Base-by-base conservation (phyloP, 1,140 invertebrate species). In the Trinorchestia longiramus region DNA sequence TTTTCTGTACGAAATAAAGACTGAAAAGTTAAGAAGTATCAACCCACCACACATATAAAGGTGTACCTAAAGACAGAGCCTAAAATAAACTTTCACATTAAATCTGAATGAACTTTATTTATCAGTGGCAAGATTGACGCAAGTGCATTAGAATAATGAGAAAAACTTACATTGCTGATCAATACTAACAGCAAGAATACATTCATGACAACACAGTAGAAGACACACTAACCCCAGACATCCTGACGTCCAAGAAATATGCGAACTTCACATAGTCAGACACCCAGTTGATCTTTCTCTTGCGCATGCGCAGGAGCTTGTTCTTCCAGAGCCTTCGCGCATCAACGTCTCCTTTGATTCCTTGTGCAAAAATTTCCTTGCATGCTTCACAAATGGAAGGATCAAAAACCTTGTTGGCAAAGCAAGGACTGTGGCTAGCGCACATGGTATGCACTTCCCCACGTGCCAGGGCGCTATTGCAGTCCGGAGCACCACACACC, bases 211-310 rank as follows among this genome's bases (percentile, higher is more conserved):
- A 6, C 43, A 90, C 17, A 42, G 43, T 42, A 43, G 11, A 0
- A 43, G 11, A 47, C 15, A 47, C 15, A 45, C 92, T 94, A 0
- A 94, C 44, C 92, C 41, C 44, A 45, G 6, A 43, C 43, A 40
- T 40, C 44, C 92, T 94, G 92, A 94, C 43, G 40, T 94, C 92
- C 92, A 94, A 43, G 92, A 47, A 45, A 45, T 94, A 94, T 3
- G 43, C 19, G 23, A 40, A 19, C 92, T 94, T 94, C 6, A 94
- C 92, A 11, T 94, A 43, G 47, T 94, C 92, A 47, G 43, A 45
- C 19, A 40, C 44, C 92, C 92, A 94, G 43, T 44, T 44, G 6
- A 47, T 94, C 19, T 43, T 40, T 36, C 47, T 94, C 92, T 94
- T 94, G 43, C 92, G 43, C 92, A 94, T 45, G 17, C 92, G 92